Evolutionary conservation across 1,140 invertebrate species (phyloP).

Genomic region (Andricus grossulariae): DNA sequence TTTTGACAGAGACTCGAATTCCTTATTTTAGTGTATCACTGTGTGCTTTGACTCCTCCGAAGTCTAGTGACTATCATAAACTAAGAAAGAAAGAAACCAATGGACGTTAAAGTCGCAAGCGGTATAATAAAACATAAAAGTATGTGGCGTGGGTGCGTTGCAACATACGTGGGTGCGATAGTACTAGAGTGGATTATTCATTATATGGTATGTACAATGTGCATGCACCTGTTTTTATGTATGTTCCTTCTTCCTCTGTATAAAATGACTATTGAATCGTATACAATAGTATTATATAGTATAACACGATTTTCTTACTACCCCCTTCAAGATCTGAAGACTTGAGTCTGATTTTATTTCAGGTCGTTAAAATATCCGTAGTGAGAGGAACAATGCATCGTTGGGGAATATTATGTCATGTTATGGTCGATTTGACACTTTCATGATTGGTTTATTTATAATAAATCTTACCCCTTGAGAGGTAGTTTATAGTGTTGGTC

Average conservation of each 20-base stretch:
- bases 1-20: too few species aligned
- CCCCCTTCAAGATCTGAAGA: not conserved
- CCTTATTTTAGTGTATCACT: too few species aligned
- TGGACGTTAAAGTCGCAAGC: not conserved
- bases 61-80: not conserved
- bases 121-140: slow-evolving; percentile 28
- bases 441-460: not conserved
- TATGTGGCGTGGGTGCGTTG: slow-evolving; percentile 10
- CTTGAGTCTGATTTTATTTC: slow-evolving; percentile 17
- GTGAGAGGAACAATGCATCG: not conserved
- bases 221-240: not conserved
- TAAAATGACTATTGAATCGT: slow-evolving; percentile 3
- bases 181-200: slow-evolving; percentile 9
- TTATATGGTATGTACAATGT: not conserved
- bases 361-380: not conserved
- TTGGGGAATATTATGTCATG: not conserved
- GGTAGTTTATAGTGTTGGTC: not conserved
- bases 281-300: slow-evolving; percentile 26
- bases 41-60: too few species aligned
- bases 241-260: not conserved
- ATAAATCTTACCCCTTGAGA: not conserved
- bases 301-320: slow-evolving; percentile 14
- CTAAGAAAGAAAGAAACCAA: not conserved
- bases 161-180: slow-evolving; percentile 24
- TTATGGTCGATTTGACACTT: slow-evolving; percentile 8